phyloP scores from a whole-genome alignment of 2,888 invertebrate species.

The Trachelus iudaicus region DNA sequence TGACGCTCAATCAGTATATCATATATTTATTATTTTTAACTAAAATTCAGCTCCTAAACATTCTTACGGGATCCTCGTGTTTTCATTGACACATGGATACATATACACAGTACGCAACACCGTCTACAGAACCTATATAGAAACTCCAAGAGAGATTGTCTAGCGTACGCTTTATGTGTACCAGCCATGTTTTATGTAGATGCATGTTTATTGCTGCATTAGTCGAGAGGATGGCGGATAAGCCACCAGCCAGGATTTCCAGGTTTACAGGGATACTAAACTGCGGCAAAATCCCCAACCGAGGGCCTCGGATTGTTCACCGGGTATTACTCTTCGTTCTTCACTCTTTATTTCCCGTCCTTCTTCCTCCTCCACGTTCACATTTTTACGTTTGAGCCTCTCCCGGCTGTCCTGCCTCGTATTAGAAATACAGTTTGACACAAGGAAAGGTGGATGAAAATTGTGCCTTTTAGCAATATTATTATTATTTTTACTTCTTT shows the following conservation, averaged over 20 bases:
- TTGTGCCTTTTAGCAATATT: background rate
- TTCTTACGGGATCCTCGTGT: background rate
- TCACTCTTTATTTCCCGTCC: background rate
- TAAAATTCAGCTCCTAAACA: background rate
- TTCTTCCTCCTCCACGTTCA: background rate
- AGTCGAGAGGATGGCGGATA: constrained; percentile 32
- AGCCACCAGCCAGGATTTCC: constrained; percentile 44
- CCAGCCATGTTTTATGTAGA: constrained; percentile 42
- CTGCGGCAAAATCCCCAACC: background rate
- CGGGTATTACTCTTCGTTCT: constrained; percentile 1
- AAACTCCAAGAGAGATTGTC: background rate
- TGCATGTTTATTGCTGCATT: constrained; percentile 59
- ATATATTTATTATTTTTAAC: background rate
- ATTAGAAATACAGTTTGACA: background rate
- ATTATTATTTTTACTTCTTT: background rate
- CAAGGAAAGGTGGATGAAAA: background rate
- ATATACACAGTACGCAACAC: background rate
- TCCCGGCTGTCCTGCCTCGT: background rate
- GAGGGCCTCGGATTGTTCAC: background rate
- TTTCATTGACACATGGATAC: background rate
- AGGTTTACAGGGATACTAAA: constrained; percentile 51
- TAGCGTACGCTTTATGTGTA: background rate
- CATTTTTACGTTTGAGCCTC: background rate
- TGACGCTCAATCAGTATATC: no score
- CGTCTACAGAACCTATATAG: background rate